Evolutionary conservation across 2,888 invertebrate genomes (phyloP).

Genomic region (Hypercompe scribonia): DNA sequence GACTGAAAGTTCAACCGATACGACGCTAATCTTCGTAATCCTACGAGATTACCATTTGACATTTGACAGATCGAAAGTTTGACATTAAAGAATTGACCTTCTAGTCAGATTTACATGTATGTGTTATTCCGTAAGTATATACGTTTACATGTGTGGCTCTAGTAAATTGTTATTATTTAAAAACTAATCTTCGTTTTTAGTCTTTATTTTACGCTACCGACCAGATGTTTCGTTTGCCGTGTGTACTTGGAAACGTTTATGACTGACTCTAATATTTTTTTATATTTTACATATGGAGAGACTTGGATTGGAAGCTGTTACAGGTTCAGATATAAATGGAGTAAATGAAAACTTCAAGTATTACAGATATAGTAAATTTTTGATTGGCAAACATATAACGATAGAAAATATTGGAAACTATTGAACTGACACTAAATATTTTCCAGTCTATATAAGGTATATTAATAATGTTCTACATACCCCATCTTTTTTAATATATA

Average conservation of each 20-base stretch:
- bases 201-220: not conserved
- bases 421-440: not conserved
- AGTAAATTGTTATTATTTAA: not conserved
- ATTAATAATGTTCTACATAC: constrained; percentile 43
- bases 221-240: not conserved
- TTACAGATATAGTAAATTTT: not conserved
- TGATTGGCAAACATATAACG: not conserved
- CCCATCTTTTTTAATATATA: constrained; percentile 44
- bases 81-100: too few relatives aligned
- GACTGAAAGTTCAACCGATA: too few relatives aligned
- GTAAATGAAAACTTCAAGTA: not conserved
- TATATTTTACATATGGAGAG: too few relatives aligned
- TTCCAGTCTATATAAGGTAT: not conserved
- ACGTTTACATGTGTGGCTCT: not conserved
- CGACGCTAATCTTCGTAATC: too few relatives aligned
- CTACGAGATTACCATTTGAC: too few relatives aligned
- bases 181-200: not conserved
- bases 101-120: too few relatives aligned
- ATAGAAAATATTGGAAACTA: not conserved
- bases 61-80: too few relatives aligned
- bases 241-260: not conserved
- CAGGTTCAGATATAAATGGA: not conserved
- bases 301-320: not conserved
- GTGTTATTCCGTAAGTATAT: too few relatives aligned
- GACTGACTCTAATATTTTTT: not conserved